Evolutionary conservation across 2,797 vertebrate species (phyloP), one percentile per base, ranked within the genome.

Genomic region (Sphenodon punctatus): DNA sequence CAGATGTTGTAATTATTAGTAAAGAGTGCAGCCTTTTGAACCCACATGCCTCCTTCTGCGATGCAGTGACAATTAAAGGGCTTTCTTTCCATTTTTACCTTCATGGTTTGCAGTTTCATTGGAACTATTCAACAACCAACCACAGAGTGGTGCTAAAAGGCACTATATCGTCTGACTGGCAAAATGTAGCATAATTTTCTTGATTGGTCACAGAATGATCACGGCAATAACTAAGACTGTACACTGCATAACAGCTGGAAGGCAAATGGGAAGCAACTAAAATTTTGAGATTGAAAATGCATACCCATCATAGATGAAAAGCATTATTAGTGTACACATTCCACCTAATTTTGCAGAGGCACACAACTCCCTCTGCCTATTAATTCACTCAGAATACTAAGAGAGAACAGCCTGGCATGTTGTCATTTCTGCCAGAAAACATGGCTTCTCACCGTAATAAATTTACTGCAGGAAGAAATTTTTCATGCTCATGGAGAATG

Each of bases 141-240:
- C 94, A 94, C 88, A 77, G 5, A 78, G 87, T 90, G 92, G 92
- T 78, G 85, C 79, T 91, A 85, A 59, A 81, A 79, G 25, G 15
- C 55, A 87, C 51, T 72, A 87, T 30, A 84, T 71, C 2, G 43
- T 67, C 60, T 61, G 7, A 71, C 58, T 48, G 67, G 53, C 11
- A 64, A 39, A 78, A 38, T 32, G 19, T 56, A 67, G 75, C 42
- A 88, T 81, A 81, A 85, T 2, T 3, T 38, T 15, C 51, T 79
- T 45, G 4, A 69, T 80, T 74, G 8, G 80, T 75, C 67, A 70
- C 68, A 81, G 30, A 34, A 74, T 4, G 49, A 72, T 5, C 48
- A 16, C 12, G 78, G 30, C 14, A 74, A 42, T 58, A 85, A 82
- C 49, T 25, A 64, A 48, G 41, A 5, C 32, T 65, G n/a, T n/a